Evolutionary conservation across 1,140 invertebrate genomes (phyloP).

Genomic region (Pristionchus pacificus): DNA sequence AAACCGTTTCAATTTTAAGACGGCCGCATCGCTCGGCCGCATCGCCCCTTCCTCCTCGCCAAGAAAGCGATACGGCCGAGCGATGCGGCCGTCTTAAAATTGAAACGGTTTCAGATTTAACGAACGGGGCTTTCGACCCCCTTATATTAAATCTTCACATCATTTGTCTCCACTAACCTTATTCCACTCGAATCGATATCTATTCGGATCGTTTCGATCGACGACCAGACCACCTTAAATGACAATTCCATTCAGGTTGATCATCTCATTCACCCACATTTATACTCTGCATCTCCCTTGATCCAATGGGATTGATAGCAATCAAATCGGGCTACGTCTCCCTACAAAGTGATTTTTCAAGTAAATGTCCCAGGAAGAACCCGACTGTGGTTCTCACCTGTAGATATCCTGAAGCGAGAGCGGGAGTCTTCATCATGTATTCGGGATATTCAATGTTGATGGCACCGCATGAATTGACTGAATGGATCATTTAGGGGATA

Average conservation of each 20-base stretch:
- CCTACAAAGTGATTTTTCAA: constrained; percentile 19
- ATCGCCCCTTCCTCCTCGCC: no score
- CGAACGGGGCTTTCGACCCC: no score
- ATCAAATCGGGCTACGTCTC: constrained; percentile 55
- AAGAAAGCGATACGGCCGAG: no score
- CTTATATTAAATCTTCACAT: constrained; percentile 41
- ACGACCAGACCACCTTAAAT: constrained; percentile 49
- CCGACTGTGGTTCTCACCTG: constrained; percentile 4
- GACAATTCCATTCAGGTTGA: constrained; percentile 1
- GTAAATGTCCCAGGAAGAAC: not conserved
- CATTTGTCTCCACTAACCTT: constrained; percentile 30
- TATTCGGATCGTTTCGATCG: constrained; percentile 51
- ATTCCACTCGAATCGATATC: constrained; percentile 58
- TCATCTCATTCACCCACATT: constrained; percentile 35
- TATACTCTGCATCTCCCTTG: constrained; percentile 54
- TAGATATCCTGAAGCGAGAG: constrained; percentile 48
- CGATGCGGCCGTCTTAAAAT: no score
- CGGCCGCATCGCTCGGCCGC: no score
- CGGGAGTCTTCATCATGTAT: constrained; percentile 52
- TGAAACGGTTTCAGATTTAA: no score
- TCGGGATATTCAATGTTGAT: constrained; percentile 58
- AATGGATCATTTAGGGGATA: constrained; percentile 21
- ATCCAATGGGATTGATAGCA: constrained; percentile 57
- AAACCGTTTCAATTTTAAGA: no score
- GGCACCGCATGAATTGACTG: constrained; percentile 57